A percentile compares a stretch with the other conserved stretches of the same genome.
phyloP scores from a whole-genome alignment of 2,888 invertebrate genomes.

The Prosopocoilus inquinatus region DNA sequence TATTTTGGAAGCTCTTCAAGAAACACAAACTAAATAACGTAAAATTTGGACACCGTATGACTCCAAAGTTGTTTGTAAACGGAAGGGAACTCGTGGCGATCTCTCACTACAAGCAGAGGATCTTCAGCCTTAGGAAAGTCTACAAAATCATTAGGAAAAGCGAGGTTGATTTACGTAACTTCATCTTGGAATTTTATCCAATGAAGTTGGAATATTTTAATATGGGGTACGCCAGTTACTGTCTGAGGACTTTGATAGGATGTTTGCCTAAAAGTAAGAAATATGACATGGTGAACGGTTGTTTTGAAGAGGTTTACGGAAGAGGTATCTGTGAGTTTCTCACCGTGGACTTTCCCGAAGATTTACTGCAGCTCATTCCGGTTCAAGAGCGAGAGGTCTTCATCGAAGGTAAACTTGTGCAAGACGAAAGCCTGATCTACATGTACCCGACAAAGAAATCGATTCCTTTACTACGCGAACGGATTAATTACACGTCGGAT shows the following conservation, averaged over 20 bases:
- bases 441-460: conserved; percentile 4
- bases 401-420: conserved; percentile 1
- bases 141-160: conserved; percentile 7
- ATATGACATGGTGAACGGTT: conserved; percentile 3
- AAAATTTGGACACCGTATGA: conserved; percentile 15
- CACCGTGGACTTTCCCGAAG: neutral
- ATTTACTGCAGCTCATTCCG: neutral
- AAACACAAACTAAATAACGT: conserved; percentile 2
- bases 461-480: conserved; percentile 3
- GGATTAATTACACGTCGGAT: conserved; percentile 9
- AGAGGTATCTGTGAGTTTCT: conserved; percentile 1
- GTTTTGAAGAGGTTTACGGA: conserved; percentile 6
- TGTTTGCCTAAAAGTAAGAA: neutral
- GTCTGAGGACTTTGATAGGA: neutral
- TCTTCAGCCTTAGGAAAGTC: conserved; percentile 7
- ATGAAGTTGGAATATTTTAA: conserved; percentile 4
- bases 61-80: conserved; percentile 13
- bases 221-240: neutral
- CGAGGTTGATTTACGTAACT: conserved; percentile 10
- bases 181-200: conserved; percentile 14
- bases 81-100: conserved; percentile 12
- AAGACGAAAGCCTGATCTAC: conserved; percentile 3
- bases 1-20: conserved; percentile 16
- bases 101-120: neutral
- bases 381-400: conserved; percentile 2